A percentile compares a stretch with the other conserved stretches of the same genome.
Conservation (phyloP, 1,140 invertebrate species). For the Zaprionus taronus region DNA sequence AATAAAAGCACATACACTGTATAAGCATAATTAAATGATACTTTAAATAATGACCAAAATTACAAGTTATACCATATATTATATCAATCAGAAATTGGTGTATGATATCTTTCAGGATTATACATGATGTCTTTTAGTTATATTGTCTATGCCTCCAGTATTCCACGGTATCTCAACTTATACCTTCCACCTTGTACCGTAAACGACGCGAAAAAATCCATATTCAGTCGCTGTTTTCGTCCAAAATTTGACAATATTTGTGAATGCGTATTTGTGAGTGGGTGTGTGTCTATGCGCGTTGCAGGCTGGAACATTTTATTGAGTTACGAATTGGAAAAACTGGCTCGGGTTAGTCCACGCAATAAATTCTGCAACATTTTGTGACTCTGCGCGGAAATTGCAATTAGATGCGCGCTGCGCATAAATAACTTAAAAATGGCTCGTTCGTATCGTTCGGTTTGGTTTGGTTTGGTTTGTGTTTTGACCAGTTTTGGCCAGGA, state of each 20-base stretch:
- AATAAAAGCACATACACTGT: no score
- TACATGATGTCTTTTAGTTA: no score
- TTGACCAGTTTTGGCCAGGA: constrained; percentile 34
- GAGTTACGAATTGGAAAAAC: constrained; percentile 50
- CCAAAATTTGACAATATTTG: constrained; percentile 57
- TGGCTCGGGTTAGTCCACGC: not conserved
- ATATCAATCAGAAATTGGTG: no score
- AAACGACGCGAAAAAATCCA: not conserved
- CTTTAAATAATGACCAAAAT: no score
- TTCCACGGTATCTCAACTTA: not conserved
- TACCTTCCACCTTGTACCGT: not conserved
- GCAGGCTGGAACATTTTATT: constrained; percentile 58
- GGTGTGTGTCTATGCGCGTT: constrained; percentile 18
- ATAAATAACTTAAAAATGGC: constrained; percentile 74
- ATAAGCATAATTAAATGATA: no score
- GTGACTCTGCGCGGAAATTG: constrained; percentile 75
- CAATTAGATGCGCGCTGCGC: constrained; percentile 66
- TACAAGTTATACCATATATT: no score
- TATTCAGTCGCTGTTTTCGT: not conserved
- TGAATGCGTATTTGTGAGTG: constrained; percentile 29
- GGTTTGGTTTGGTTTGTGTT: not conserved
- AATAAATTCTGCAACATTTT: constrained; percentile 77
- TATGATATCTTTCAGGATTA: no score
- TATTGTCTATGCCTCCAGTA: no score
- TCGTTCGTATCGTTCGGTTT: not conserved